A percentile compares a stretch with the other conserved stretches of the same genome.
Evolutionary conservation across 2,797 vertebrate genomes (phyloP).

Genomic region (Tangara arthus): DNA sequence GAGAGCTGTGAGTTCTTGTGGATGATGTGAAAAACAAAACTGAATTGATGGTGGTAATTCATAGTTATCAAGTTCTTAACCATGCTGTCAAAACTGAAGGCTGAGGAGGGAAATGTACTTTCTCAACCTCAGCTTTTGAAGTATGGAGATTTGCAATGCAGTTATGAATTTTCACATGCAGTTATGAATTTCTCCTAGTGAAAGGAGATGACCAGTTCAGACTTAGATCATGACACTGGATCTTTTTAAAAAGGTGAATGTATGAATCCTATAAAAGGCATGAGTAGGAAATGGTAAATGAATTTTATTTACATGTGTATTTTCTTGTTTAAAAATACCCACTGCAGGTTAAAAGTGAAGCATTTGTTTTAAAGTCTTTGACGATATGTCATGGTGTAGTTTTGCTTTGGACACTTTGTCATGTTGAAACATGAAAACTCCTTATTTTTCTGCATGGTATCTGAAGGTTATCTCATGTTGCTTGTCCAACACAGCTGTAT

Average conservation of each 20-base stretch:
- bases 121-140: background rate
- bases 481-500: background rate
- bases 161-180: background rate
- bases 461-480: background rate
- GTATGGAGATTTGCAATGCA: background rate
- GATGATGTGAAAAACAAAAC: background rate
- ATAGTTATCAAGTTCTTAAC: background rate
- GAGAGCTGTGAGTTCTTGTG: background rate
- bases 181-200: background rate
- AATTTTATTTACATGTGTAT: background rate
- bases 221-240: background rate
- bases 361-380: background rate
- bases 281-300: background rate
- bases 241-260: background rate
- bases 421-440: background rate
- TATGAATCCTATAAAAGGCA: background rate
- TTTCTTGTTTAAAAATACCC: background rate
- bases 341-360: background rate
- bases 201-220: background rate
- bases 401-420: background rate
- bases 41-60: background rate
- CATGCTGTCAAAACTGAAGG: background rate
- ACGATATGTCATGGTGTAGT: accelerated
- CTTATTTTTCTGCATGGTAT: background rate
- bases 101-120: background rate